A percentile compares a stretch with the other conserved stretches of the same genome.
These are phyloP conservation scores for Lutjanus argentimaculatus DNA, from an alignment of 2,797 vertebrate species.

Conservation along the genomic window DNA sequence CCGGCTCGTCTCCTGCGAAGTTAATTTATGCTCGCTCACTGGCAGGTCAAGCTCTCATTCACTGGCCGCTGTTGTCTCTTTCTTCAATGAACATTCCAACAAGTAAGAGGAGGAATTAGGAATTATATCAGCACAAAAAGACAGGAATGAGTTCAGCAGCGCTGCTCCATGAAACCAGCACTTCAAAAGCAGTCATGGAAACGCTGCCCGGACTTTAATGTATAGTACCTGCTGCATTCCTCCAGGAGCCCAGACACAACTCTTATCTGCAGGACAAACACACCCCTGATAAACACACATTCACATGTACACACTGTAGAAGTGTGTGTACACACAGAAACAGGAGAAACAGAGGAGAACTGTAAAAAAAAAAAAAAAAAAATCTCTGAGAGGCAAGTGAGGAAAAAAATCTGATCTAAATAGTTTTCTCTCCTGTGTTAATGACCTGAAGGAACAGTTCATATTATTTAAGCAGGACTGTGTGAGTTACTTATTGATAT, in stretches of 20 bases:
- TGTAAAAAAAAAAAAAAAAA: background rate
- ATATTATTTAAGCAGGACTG: no score
- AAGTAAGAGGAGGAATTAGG: slow-evolving; percentile 44
- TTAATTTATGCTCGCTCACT: slow-evolving; percentile 30
- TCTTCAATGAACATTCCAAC: slow-evolving; percentile 50
- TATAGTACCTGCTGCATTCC: slow-evolving; percentile 70
- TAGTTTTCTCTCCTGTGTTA: no score
- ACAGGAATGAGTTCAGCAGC: slow-evolving; percentile 45
- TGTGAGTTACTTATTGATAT: no score
- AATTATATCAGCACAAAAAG: slow-evolving; percentile 50
- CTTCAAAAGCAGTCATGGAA: slow-evolving; percentile 66
- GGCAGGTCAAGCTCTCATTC: slow-evolving; percentile 44
- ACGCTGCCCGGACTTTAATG: slow-evolving; percentile 37
- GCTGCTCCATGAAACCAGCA: slow-evolving; percentile 59
- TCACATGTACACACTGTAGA: background rate
- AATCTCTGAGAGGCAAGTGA: no score
- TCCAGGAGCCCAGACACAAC: slow-evolving; percentile 46
- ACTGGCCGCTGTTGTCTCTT: slow-evolving; percentile 32
- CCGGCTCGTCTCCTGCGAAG: slow-evolving; percentile 1
- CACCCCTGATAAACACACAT: background rate
- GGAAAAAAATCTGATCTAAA: no score
- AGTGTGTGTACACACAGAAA: background rate
- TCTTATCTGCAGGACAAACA: background rate
- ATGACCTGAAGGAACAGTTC: no score
- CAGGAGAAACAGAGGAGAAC: background rate